These are phyloP conservation scores for Tridacna gigas DNA, from an alignment of 2,888 invertebrate species.

Conservation along the genomic window DNA sequence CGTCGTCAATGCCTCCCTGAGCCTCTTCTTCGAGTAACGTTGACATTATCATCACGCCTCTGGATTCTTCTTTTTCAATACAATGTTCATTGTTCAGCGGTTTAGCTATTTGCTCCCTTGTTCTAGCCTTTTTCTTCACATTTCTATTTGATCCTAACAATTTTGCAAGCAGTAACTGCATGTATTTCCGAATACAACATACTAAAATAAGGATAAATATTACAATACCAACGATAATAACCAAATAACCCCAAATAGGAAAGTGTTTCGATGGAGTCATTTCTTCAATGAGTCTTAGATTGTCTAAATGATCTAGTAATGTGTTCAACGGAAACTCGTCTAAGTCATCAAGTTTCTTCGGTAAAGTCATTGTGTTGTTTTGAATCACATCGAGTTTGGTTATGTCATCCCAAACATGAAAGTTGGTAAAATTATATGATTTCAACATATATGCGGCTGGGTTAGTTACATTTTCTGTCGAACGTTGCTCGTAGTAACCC, in stretches of 20 bases:
- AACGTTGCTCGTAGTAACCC: neutral
- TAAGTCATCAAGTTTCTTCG: neutral
- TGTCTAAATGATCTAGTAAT: neutral
- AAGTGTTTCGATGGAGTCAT: neutral
- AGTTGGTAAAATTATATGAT: neutral
- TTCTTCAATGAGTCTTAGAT: neutral
- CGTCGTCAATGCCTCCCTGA: neutral
- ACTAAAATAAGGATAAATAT: neutral
- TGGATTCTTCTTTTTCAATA: neutral
- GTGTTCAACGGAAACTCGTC: constrained; percentile 7
- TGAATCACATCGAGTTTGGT: neutral
- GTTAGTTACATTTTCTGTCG: neutral
- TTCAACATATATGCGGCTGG: constrained; percentile 9
- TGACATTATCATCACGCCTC: constrained; percentile 5
- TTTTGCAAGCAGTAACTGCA: neutral
- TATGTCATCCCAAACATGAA: neutral
- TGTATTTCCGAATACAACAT: neutral
- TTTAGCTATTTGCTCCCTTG: neutral
- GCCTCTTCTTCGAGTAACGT: neutral
- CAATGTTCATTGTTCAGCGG: neutral
- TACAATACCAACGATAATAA: constrained; percentile 5
- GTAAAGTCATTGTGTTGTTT: constrained; percentile 4
- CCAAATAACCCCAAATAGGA: constrained; percentile 2
- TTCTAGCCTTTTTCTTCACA: neutral
- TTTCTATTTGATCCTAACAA: neutral